These are phyloP conservation scores for Epinotia demarniana DNA, from an alignment of 2,888 invertebrate species.

Conservation along the genomic window DNA sequence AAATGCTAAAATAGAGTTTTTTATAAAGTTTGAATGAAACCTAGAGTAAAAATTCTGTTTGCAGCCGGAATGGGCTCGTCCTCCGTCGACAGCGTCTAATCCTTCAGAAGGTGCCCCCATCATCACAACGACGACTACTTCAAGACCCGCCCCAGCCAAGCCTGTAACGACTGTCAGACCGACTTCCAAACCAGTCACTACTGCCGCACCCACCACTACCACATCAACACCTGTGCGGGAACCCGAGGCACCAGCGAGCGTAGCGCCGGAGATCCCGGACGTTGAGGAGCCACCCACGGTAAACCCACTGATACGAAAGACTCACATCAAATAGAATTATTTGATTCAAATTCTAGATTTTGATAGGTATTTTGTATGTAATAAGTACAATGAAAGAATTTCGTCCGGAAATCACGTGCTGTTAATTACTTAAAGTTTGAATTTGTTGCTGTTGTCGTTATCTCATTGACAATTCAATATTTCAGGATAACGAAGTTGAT, in stretches of 20 bases:
- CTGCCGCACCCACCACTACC: constrained; percentile 52
- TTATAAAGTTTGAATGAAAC: not conserved
- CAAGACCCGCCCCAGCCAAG: constrained; percentile 55
- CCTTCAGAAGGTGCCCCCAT: constrained; percentile 78
- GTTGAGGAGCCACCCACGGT: constrained; percentile 64
- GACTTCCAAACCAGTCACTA: constrained; percentile 50
- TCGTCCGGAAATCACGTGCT: not conserved
- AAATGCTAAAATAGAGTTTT: not conserved
- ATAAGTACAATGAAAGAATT: not conserved
- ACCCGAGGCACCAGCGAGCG: constrained; percentile 41
- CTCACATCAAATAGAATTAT: not conserved
- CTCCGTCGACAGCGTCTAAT: constrained; percentile 88
- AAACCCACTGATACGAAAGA: constrained; percentile 32
- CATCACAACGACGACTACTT: constrained; percentile 52
- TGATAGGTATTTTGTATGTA: not conserved
- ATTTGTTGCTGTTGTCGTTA: not conserved
- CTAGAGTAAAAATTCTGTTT: constrained; percentile 51
- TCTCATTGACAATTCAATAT: constrained; percentile 37
- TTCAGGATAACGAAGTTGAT: constrained; percentile 77
- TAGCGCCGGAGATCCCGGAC: constrained; percentile 55
- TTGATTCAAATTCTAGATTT: not conserved
- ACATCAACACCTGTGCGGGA: constrained; percentile 28
- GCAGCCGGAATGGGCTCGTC: constrained; percentile 92
- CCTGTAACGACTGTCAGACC: constrained; percentile 47
- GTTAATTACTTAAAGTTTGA: not conserved